These are phyloP conservation scores for Drosophila pruinosa DNA, from an alignment of 1,140 invertebrate genomes.

Conservation along the genomic window DNA sequence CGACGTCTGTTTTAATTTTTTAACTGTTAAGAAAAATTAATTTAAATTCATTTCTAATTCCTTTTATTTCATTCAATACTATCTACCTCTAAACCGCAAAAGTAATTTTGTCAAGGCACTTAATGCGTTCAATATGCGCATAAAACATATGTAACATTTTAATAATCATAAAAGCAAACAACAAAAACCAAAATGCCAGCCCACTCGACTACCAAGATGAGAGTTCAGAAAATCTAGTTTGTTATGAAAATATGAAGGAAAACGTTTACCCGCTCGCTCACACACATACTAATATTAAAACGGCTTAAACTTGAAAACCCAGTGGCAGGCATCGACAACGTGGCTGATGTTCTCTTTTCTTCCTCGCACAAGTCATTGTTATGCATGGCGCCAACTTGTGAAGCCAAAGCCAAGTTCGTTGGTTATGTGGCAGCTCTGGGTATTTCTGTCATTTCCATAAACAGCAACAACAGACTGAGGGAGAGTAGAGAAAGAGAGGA, in stretches of 20 bases:
- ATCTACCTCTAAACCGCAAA: not conserved
- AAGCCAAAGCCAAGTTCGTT: conserved; percentile 47
- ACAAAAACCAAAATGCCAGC: conserved; percentile 43
- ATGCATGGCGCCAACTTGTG: conserved; percentile 70
- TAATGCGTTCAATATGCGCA: not conserved
- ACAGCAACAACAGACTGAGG: conserved; percentile 57
- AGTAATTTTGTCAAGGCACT: not conserved
- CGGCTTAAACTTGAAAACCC: conserved; percentile 47
- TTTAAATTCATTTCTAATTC: too few species aligned
- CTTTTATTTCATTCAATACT: not conserved
- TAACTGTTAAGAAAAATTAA: too few species aligned
- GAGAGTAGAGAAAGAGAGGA: too few species aligned
- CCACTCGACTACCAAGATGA: conserved; percentile 19
- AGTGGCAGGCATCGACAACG: conserved; percentile 14
- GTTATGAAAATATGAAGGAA: conserved; percentile 35
- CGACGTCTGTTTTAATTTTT: too few species aligned
- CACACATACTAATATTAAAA: conserved; percentile 55
- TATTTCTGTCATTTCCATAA: conserved; percentile 70
- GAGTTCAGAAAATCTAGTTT: conserved; percentile 43
- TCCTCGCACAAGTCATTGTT: conserved; percentile 69
- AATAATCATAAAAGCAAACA: conserved; percentile 76
- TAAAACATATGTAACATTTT: conserved; percentile 66
- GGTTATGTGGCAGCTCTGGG: conserved; percentile 9
- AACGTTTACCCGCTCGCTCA: conserved; percentile 46
- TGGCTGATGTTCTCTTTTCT: conserved; percentile 14